Evolutionary conservation across 2,113 vertebrate species (phyloP).

Genomic region (Bos indicus): DNA sequence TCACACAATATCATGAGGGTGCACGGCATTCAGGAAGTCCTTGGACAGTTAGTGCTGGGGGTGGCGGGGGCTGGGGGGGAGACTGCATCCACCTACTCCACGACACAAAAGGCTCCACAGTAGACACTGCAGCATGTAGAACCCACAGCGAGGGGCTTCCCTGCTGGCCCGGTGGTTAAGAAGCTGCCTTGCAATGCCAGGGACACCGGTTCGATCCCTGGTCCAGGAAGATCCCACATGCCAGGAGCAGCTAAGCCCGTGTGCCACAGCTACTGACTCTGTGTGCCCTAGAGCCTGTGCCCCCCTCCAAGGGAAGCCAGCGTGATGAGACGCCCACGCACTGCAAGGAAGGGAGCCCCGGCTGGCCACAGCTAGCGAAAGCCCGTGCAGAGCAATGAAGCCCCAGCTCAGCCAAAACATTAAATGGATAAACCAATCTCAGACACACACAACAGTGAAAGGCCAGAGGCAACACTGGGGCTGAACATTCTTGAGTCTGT

Average conservation of each 20-base stretch:
- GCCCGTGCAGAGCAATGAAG: neutral
- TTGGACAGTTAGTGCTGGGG: rapidly evolving
- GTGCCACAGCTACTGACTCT: neutral
- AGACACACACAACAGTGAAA: neutral
- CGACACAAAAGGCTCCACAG: neutral
- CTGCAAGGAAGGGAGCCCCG: neutral
- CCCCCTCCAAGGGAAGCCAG: rapidly evolving
- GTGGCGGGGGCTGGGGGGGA: rapidly evolving
- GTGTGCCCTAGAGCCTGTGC: neutral
- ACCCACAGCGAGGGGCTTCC: neutral
- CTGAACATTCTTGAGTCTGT: neutral
- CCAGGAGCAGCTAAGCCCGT: rapidly evolving
- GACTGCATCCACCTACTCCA: neutral
- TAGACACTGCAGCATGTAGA: neutral
- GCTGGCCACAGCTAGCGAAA: neutral
- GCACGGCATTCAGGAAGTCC: neutral
- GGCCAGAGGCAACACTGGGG: neutral
- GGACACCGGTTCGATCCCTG: neutral
- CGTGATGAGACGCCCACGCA: rapidly evolving
- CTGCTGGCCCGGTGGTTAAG: neutral
- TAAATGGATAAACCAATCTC: neutral
- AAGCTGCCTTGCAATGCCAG: neutral
- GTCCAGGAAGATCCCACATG: neutral
- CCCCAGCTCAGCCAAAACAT: rapidly evolving
- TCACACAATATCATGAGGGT: too few relatives aligned